Evolutionary conservation across 2,888 invertebrate genomes (phyloP), one percentile per base, ranked within the genome.

Genomic region (Polyommatus icarus): DNA sequence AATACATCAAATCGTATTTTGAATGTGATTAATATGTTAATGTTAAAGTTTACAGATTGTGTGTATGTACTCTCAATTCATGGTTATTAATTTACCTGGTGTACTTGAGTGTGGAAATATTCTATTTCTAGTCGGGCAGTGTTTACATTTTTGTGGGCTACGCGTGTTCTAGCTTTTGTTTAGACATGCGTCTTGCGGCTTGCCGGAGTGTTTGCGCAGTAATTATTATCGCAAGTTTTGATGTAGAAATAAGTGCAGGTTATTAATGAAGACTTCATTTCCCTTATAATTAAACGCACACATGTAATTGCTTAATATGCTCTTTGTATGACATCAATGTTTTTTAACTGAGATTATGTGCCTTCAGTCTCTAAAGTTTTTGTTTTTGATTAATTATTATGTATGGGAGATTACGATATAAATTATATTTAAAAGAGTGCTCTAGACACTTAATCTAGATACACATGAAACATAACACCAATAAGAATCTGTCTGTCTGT

Each of bases 141-240:
- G 83, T 85, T 85, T 86, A 85, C 82, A 81, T 83, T 84, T 84
- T 82, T 78, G 50, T 54, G 82, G 80, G 81, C 83, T 83, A 85
- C 81, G 82, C 86, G 87, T 87, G 89, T 89, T 89, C 89, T 85
- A 86, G 85, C 81, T 80, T 82, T 84, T 90, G 89, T 91, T 91
- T 91, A 88, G 89, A 91, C 87, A 84, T 80, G 80, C 85, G 86
- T 86, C 86, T 80, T 81, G 79, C 83, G 86, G 86, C 86, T 80
- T 81, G 79, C 83, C 84, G 85, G 85, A 82, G 83, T 81, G 78
- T 78, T 40, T 77, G 54, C 75, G 54, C 75, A 29, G 50, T 75
- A 75, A 32, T 50, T 75, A 50, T 29, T 29, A 75, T 54, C 29
- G 50, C 29, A 46, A 46, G 40, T 40, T 75, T 54, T 54, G 12